A percentile compares a stretch with the other conserved stretches of the same genome.
These are phyloP conservation scores for Tragelaphus scriptus DNA, from an alignment of 2,113 vertebrate species.

Conservation along the genomic window DNA sequence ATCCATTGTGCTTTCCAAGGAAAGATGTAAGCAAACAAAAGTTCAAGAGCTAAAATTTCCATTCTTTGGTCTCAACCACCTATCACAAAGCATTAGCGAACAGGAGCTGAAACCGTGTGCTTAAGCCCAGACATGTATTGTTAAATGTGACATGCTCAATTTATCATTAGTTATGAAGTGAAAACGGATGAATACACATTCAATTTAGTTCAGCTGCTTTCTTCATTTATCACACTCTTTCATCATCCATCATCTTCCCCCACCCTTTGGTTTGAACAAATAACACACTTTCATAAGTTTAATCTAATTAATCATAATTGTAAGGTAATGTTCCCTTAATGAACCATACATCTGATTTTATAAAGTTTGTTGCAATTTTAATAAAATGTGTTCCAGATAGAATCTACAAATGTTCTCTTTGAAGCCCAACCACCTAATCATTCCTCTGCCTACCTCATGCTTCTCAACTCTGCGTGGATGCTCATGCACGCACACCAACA, in stretches of 20 bases:
- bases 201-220: conserved; percentile 99
- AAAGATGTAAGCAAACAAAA: conserved; percentile 66
- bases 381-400: conserved; percentile 85
- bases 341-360: conserved; percentile 90
- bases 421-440: conserved; percentile 65
- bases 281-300: conserved; percentile 94
- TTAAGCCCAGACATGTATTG: conserved; percentile 91
- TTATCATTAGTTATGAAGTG: conserved; percentile 99
- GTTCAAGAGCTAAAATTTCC: conserved; percentile 76
- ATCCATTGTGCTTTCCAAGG: conserved; percentile 61
- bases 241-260: conserved; percentile 94
- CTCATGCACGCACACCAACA: background rate
- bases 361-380: conserved; percentile 90
- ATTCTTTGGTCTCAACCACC: conserved; percentile 76
- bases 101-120: conserved; percentile 81
- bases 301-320: conserved; percentile 98
- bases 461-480: background rate
- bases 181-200: conserved; percentile 99
- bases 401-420: conserved; percentile 82
- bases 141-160: conserved; percentile 98
- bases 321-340: conserved; percentile 96
- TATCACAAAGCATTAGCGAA: conserved; percentile 79
- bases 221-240: conserved; percentile 95
- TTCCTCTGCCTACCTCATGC: conserved; percentile 47
- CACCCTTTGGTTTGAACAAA: conserved; percentile 88